A percentile compares a stretch with the other conserved stretches of the same genome.
These are phyloP conservation scores for Siniperca obscura DNA, from an alignment of 2,797 vertebrate genomes.

Conservation along the genomic window DNA sequence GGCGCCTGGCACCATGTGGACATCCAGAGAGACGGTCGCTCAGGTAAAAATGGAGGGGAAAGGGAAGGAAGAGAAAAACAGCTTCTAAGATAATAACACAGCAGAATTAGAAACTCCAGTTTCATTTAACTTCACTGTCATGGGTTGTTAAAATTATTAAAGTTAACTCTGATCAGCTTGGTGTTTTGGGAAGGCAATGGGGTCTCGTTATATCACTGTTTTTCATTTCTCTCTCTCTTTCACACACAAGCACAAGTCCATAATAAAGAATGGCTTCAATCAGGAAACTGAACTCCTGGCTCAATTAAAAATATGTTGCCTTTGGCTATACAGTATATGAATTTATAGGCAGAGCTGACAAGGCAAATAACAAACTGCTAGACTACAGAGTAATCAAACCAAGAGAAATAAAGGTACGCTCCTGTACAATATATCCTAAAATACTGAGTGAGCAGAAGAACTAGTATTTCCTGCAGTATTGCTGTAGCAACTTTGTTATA, in stretches of 20 bases:
- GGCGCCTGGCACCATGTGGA: slow-evolving; percentile 98
- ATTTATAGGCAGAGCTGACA: slow-evolving; percentile 45
- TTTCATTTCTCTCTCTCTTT: slow-evolving; percentile 28
- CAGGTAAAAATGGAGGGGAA: slow-evolving; percentile 84
- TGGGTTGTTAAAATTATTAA: slow-evolving; percentile 13
- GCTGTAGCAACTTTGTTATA: background rate
- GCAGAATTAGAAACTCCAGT: background rate
- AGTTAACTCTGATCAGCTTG: slow-evolving; percentile 11
- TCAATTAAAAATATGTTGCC: slow-evolving; percentile 54
- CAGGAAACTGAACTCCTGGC: slow-evolving; percentile 29
- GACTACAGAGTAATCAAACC: slow-evolving; percentile 17
- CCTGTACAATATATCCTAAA: slow-evolving; percentile 9
- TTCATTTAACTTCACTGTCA: background rate
- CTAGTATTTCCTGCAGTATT: background rate
- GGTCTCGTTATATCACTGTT: slow-evolving; percentile 27
- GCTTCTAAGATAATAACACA: background rate
- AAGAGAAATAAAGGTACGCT: slow-evolving; percentile 1
- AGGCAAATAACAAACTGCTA: slow-evolving; percentile 26
- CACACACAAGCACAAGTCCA: slow-evolving; percentile 29
- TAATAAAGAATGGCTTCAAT: slow-evolving; percentile 39
- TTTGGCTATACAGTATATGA: slow-evolving; percentile 29
- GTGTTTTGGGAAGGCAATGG: slow-evolving; percentile 4
- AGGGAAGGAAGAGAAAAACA: background rate
- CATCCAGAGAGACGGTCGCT: slow-evolving; percentile 97
- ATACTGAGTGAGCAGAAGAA: background rate